Evolutionary conservation across 37 sponge, comb jelly and placozoan species (phyloP), one percentile per base, ranked within the genome.

Genomic region (Tethya wilhelma): DNA sequence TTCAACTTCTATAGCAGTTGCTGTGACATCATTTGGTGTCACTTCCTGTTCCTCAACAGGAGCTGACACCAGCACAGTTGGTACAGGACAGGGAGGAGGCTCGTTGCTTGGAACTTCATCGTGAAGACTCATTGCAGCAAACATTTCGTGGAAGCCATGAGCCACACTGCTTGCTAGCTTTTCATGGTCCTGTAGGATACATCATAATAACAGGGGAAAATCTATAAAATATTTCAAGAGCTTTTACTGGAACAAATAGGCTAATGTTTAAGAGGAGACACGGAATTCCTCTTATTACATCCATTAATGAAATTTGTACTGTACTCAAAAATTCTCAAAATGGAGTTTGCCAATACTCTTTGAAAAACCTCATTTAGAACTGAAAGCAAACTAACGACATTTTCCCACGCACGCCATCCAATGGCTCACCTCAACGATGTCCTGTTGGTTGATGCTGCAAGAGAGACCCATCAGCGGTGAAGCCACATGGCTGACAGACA

Each of bases 171-270:
- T 59, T 34, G 87, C 59, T 29, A 86, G 56, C 11, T 5, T 39
- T 26, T 79, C 87, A 11, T 66, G 20, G 0, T 77, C 80, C 86
- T 85, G 78, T 0, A 73, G 55, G n/a, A 59, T 12, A 43, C n/a
- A 55, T 4, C 23, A n/a, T 7, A 60, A n/a, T 7, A 43, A 77
- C 1, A 38, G 38, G 68, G 40, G 33, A 25, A 37, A 19, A 36
- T 19, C 11, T 37, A 11, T 8, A 36, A 36, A 39, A 64, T 26
- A 49, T 34, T 29, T 1, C 31, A 5, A 55, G 34, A 40, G 23
- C 4, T 44, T 42, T 1, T n/a, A 1, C 2, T n/a, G 20, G 23
- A n/a, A 3, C 23, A 8, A n/a, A 40, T 7, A 42, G 20, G 32
- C 2, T 23, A 1, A 70, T 2, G 32, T 7, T 23, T 2, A 28